phyloP scores from a whole-genome alignment of 2,888 invertebrate species.

The Copidosoma aretas region DNA sequence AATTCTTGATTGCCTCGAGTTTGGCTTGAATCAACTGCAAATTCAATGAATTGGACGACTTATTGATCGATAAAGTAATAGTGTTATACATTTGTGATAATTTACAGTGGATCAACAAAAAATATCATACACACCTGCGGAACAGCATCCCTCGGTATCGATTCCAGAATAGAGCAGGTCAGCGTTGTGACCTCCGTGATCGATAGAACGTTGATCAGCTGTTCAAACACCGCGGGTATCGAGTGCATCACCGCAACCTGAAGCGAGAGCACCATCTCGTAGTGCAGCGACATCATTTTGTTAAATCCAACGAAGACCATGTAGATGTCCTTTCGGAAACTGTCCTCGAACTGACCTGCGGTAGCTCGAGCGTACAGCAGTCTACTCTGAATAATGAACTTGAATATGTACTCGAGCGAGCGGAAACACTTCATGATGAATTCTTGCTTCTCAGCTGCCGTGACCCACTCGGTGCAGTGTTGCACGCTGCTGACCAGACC shows the following conservation, averaged over 20 bases:
- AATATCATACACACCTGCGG: slow-evolving; percentile 65
- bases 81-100: neutral
- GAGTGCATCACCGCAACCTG: slow-evolving; percentile 84
- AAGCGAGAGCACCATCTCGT: slow-evolving; percentile 78
- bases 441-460: slow-evolving; percentile 85
- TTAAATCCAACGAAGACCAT: slow-evolving; percentile 81
- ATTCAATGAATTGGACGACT: too few relatives aligned
- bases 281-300: slow-evolving; percentile 75
- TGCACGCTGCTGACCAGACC: slow-evolving; percentile 88
- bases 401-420: slow-evolving; percentile 90
- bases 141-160: slow-evolving; percentile 72
- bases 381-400: slow-evolving; percentile 89
- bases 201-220: slow-evolving; percentile 77
- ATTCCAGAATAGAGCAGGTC: slow-evolving; percentile 81
- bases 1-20: slow-evolving; percentile 81
- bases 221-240: slow-evolving; percentile 83
- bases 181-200: slow-evolving; percentile 81
- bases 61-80: neutral
- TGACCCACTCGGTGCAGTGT: slow-evolving; percentile 87
- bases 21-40: slow-evolving; percentile 78
- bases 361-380: slow-evolving; percentile 84
- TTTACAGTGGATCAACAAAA: too few relatives aligned
- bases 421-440: slow-evolving; percentile 89
- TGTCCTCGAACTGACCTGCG: slow-evolving; percentile 87
- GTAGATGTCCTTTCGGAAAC: slow-evolving; percentile 81